Conservation (phyloP, 2,113 vertebrate species). For the Channa maculata region DNA sequence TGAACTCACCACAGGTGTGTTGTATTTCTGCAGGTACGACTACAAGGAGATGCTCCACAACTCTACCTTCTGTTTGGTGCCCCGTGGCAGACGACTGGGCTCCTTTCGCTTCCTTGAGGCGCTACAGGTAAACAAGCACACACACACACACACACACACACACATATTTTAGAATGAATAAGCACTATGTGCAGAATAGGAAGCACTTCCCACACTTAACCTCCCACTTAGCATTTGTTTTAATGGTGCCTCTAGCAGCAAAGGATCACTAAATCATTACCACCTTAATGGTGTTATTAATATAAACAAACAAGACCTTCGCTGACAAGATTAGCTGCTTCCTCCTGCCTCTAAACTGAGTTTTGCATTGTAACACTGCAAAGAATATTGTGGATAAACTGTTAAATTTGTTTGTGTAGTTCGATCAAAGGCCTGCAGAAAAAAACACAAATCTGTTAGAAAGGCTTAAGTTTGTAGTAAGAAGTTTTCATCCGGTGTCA, state of each 20-base stretch:
- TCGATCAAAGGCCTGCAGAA: background rate
- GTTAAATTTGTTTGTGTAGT: background rate
- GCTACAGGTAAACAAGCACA: slow-evolving; percentile 66
- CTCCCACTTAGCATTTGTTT: slow-evolving; percentile 23
- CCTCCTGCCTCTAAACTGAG: slow-evolving; percentile 7
- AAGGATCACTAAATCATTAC: slow-evolving; percentile 41
- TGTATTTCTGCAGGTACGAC: slow-evolving; percentile 89
- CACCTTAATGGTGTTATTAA: slow-evolving; percentile 36
- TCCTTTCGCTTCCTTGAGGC: slow-evolving; percentile 95
- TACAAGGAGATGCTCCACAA: slow-evolving; percentile 99
- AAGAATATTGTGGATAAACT: slow-evolving; percentile 1
- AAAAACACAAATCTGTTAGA: background rate
- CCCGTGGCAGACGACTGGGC: slow-evolving; percentile 95
- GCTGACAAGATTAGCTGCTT: slow-evolving; percentile 14
- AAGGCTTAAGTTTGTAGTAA: background rate
- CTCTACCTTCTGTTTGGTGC: slow-evolving; percentile 99
- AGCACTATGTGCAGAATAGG: slow-evolving; percentile 1
- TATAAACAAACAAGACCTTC: slow-evolving; percentile 44
- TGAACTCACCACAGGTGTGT: slow-evolving; percentile 27
- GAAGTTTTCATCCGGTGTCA: background rate
- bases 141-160: slow-evolving; percentile 1
- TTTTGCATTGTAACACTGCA: background rate
- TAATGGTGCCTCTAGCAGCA: slow-evolving; percentile 12
- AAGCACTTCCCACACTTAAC: slow-evolving; percentile 13
- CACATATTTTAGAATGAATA: background rate